Evolutionary conservation across 2,888 invertebrate species (phyloP), one percentile per base, ranked within the genome.

Genomic region (Zelleria hepariella): DNA sequence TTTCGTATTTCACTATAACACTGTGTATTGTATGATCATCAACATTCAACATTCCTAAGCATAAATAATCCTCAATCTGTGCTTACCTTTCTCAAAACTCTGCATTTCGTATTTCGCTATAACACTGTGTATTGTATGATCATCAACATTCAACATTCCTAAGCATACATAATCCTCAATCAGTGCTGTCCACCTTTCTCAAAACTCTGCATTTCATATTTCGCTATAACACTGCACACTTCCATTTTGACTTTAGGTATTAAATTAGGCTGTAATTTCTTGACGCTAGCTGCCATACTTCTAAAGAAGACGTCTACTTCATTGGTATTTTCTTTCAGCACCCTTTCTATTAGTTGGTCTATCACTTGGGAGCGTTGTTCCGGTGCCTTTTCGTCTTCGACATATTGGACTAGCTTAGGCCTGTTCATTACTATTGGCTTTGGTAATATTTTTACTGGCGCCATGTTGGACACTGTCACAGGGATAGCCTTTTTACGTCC

Each of bases 201-300:
- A 67, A 84, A 87, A 71, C 79, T 86, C 64, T 86, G 86, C 86
- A 88, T 87, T 73, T 88, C 88, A 69, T 88, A 88, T 66, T 87
- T 88, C 0, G 88, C 88, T 59, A 88, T 87, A 5, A 88, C 87
- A 73, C 86, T 88, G 63, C 88, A 88, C 21, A 88, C 88, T 70
- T 88, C 88, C 88, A 88, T 87, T 65, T 88, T 88, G 0, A 87
- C 87, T 74, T 87, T 87, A 23, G 88, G 88, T 67, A 88, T 87
- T 64, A 88, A 70, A 68, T 82, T 86, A 7, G 88, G 88, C 62
- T 86, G 86, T 65, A 88, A 68, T 64, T 88, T 88, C 64, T 87
- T 88, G 1, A 88, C 88, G 67, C 86, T 87, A 5, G 88, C 85
- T 0, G 88, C 87, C 88, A 88, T 88, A 69, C 87, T 87, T 58